These are phyloP conservation scores for Lepidothrix coronata DNA, from an alignment of 2,113 vertebrate genomes.

Conservation along the genomic window DNA sequence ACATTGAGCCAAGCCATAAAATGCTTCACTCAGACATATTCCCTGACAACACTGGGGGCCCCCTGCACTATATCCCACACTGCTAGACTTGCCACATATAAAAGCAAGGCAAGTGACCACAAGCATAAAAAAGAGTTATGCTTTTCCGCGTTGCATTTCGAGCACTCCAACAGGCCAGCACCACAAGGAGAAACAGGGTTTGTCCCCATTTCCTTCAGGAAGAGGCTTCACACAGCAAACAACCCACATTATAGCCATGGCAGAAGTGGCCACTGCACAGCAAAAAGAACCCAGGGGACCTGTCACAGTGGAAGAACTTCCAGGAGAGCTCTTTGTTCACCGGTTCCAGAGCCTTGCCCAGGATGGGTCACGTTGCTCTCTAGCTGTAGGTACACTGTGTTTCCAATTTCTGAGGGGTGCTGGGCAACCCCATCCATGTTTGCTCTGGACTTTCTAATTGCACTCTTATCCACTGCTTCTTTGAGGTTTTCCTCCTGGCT, in stretches of 20 bases:
- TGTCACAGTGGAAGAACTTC: neutral
- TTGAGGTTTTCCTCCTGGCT: neutral
- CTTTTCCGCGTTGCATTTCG: neutral
- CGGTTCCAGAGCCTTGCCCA: neutral
- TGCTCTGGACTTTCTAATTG: neutral
- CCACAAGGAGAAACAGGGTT: neutral
- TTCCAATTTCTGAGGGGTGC: neutral
- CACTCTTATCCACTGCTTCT: neutral
- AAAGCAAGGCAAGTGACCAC: constrained; percentile 29
- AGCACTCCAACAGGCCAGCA: neutral
- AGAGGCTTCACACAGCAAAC: neutral
- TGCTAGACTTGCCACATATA: constrained; percentile 1
- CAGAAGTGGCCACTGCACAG: neutral
- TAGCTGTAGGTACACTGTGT: neutral
- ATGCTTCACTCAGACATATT: constrained; percentile 17
- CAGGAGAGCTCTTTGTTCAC: neutral
- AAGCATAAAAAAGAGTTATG: constrained; percentile 53
- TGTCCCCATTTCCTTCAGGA: neutral
- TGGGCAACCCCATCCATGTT: neutral
- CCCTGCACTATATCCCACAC: neutral
- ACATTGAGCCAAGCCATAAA: constrained; percentile 30
- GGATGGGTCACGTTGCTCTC: neutral
- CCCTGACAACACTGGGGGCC: neutral
- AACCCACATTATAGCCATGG: neutral
- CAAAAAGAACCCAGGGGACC: neutral